Conservation (phyloP, 2,113 vertebrate species). For the Sapajus apella region DNA sequence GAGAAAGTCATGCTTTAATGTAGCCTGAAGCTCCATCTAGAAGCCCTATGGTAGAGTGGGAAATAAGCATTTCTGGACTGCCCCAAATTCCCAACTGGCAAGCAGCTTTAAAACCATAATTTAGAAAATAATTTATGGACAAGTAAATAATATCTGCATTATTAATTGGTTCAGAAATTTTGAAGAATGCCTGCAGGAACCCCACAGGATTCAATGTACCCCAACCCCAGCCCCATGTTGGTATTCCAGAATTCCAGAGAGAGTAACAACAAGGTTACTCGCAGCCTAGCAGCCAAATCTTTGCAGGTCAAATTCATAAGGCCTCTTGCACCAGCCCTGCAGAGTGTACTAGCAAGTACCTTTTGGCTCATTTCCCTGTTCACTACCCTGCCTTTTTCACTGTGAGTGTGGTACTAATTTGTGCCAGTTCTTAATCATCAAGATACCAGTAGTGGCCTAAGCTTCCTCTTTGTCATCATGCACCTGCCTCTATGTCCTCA, state of each 20-base stretch:
- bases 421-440: background rate
- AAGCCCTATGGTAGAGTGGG: background rate
- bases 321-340: background rate
- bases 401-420: background rate
- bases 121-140: background rate
- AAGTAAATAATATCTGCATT: background rate
- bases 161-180: background rate
- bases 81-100: background rate
- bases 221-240: background rate
- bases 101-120: background rate
- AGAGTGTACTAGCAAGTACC: background rate
- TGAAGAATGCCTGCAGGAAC: background rate
- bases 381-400: background rate
- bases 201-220: background rate
- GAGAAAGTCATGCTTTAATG: background rate
- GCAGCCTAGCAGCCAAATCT: background rate
- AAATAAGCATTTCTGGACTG: background rate
- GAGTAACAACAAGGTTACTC: background rate
- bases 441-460: background rate
- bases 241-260: background rate
- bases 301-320: background rate
- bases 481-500: too few species aligned
- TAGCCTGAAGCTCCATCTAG: background rate
- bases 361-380: background rate
- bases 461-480: background rate